Evolutionary conservation across 2,888 invertebrate species (phyloP).

Genomic region (Athrips mouffetella): DNA sequence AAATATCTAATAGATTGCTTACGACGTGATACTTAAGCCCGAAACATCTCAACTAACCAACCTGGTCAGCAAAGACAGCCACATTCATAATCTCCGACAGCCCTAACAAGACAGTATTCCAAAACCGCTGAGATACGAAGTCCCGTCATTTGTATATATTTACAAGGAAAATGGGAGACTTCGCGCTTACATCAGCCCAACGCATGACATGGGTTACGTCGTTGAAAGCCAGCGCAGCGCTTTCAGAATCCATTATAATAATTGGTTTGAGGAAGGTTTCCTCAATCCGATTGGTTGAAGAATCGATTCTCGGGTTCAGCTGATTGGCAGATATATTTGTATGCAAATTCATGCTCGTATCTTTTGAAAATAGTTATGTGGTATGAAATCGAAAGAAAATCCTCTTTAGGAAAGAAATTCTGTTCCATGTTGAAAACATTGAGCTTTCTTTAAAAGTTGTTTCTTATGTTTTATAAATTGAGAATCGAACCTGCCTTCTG

Average conservation of each 20-base stretch:
- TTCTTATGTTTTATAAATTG: no score
- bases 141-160: neutral
- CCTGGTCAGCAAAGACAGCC: no score
- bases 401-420: no score
- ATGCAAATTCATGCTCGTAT: conserved; percentile 4
- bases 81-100: no score
- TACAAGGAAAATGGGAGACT: neutral
- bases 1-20: no score
- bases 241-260: conserved; percentile 4
- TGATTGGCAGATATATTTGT: conserved; percentile 2
- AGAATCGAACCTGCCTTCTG: no score
- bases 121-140: neutral
- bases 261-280: conserved; percentile 5
- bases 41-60: no score
- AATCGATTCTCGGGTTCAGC: neutral
- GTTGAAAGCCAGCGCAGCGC: conserved; percentile 1
- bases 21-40: no score
- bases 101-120: no score
- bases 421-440: no score
- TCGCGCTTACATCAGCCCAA: neutral
- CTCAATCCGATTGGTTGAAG: neutral
- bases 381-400: no score
- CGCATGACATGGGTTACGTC: neutral
- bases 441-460: no score
- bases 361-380: neutral